Evolutionary conservation across 1,140 invertebrate genomes (phyloP).

Genomic region (Thrips palmi): DNA sequence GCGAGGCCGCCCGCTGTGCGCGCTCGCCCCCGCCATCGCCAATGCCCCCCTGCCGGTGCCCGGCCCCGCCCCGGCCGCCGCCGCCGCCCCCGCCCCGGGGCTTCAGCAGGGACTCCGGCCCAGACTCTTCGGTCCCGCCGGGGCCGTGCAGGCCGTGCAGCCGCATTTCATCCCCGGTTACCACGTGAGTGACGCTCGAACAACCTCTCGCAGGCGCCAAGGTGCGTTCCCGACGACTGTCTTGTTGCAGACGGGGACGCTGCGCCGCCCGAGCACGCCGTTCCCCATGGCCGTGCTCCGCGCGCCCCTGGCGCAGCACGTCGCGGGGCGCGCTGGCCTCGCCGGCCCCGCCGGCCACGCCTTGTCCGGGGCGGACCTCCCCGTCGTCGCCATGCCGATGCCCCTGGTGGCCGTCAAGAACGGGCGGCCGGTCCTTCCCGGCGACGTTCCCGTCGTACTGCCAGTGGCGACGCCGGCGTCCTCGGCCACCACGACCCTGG

Average conservation of each 20-base stretch:
- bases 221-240: too few species aligned
- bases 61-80: not conserved
- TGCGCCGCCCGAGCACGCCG: too few species aligned
- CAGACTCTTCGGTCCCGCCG: too few species aligned
- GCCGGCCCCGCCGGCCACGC: not conserved
- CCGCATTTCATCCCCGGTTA: not conserved
- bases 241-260: too few species aligned
- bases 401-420: too few species aligned
- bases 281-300: not conserved
- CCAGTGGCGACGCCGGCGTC: too few species aligned
- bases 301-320: not conserved
- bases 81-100: constrained; percentile 1
- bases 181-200: too few species aligned
- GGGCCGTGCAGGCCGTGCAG: not conserved
- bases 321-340: not conserved
- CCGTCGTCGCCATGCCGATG: too few species aligned
- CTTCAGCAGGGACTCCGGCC: too few species aligned
- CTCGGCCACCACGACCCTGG: not conserved
- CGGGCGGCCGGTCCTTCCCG: not conserved
- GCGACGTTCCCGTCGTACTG: not conserved
- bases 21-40: constrained; percentile 2
- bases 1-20: not conserved
- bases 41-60: not conserved
- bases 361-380: too few species aligned
- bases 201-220: too few species aligned